A percentile compares a stretch with the other conserved stretches of the same genome.
phyloP scores from a whole-genome alignment of 2,113 vertebrate species.

The Boleophthalmus pectinirostris region DNA sequence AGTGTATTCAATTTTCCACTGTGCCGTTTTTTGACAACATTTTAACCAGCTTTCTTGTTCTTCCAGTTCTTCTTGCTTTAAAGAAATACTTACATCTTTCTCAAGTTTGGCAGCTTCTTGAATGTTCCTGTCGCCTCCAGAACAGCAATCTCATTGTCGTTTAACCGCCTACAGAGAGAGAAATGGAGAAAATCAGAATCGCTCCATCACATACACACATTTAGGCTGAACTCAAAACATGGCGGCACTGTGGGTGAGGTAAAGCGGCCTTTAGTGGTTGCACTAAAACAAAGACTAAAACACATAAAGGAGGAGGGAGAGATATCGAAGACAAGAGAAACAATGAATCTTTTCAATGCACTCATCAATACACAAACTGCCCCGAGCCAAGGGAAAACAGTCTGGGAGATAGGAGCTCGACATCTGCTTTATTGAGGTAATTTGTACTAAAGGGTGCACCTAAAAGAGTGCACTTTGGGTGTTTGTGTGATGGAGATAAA shows the following conservation, averaged over 20 bases:
- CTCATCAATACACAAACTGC: constrained; percentile 68
- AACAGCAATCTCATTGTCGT: constrained; percentile 92
- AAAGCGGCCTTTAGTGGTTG: constrained; percentile 40
- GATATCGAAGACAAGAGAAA: constrained; percentile 12
- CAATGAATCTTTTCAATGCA: constrained; percentile 65
- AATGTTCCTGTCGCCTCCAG: constrained; percentile 88
- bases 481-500: constrained; percentile 31
- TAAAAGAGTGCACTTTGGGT: constrained; percentile 48
- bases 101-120: constrained; percentile 92
- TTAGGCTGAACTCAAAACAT: constrained; percentile 10
- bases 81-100: constrained; percentile 86
- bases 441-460: constrained; percentile 64
- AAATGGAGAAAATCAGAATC: constrained; percentile 15
- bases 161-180: constrained; percentile 82
- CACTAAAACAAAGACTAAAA: constrained; percentile 24
- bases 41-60: not conserved
- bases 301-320: constrained; percentile 11
- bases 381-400: constrained; percentile 54
- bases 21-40: not conserved
- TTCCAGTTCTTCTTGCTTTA: not conserved
- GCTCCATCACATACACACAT: not conserved
- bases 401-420: constrained; percentile 58
- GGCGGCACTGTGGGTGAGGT: constrained; percentile 20
- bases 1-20: not conserved
- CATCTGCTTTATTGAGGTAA: constrained; percentile 73